Conservation (phyloP, 2,888 invertebrate species). For the Chirona hameri region DNA sequence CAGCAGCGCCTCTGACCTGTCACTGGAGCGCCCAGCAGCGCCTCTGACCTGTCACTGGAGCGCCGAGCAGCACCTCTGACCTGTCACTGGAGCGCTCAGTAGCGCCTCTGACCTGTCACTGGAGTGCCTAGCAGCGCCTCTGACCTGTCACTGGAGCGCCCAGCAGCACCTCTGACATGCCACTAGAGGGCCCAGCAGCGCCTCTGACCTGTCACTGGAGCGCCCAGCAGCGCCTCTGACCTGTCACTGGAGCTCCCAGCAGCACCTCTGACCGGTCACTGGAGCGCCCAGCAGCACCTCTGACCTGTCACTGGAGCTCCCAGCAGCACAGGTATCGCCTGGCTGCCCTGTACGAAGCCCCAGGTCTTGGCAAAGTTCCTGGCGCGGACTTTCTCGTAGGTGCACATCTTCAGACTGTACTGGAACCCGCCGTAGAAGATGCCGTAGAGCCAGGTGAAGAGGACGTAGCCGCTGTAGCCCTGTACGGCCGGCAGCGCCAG, state of each 20-base stretch:
- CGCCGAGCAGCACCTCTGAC: slow-evolving; percentile 70
- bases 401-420: slow-evolving; percentile 84
- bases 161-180: slow-evolving; percentile 69
- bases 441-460: slow-evolving; percentile 73
- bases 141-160: slow-evolving; percentile 77
- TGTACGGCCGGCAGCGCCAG: slow-evolving; percentile 72
- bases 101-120: slow-evolving; percentile 68
- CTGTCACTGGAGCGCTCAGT: slow-evolving; percentile 76
- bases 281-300: slow-evolving; percentile 71
- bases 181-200: slow-evolving; percentile 76
- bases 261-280: slow-evolving; percentile 68
- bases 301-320: slow-evolving; percentile 77
- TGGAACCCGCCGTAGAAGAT: slow-evolving; percentile 84
- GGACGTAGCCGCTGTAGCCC: slow-evolving; percentile 61
- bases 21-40: slow-evolving; percentile 76
- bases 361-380: slow-evolving; percentile 82
- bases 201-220: slow-evolving; percentile 70
- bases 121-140: slow-evolving; percentile 74
- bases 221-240: slow-evolving; percentile 70
- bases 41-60: slow-evolving; percentile 70
- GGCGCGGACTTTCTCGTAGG: slow-evolving; percentile 78
- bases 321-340: slow-evolving; percentile 77
- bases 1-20: slow-evolving; percentile 69
- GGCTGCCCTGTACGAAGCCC: slow-evolving; percentile 84
- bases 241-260: slow-evolving; percentile 76